Conservation (phyloP, 1,140 invertebrate genomes). For the Pentalonia nigronervosa region DNA sequence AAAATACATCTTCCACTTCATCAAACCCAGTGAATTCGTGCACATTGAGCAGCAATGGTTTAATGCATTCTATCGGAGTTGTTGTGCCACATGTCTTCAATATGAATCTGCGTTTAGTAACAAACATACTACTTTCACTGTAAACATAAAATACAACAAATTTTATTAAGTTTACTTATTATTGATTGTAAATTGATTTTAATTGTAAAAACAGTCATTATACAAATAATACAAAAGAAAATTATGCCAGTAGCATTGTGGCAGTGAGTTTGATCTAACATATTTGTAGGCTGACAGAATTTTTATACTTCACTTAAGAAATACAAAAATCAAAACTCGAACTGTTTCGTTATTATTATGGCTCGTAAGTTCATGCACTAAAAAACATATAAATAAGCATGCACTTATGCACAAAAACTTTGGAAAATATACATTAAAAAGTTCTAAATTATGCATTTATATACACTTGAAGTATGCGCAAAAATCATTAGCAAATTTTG, state of each 20-base stretch:
- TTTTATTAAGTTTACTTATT: slow-evolving; percentile 28
- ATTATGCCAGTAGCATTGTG: not conserved
- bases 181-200: not conserved
- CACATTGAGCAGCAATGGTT: slow-evolving; percentile 84
- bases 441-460: too few relatives aligned
- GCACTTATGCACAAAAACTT: too few relatives aligned
- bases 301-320: slow-evolving; percentile 1
- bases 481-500: too few relatives aligned
- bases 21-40: slow-evolving; percentile 85
- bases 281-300: not conserved
- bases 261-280: not conserved
- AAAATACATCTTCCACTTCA: slow-evolving; percentile 86
- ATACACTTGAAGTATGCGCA: too few relatives aligned
- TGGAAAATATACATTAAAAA: too few relatives aligned
- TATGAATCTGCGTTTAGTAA: slow-evolving; percentile 91
- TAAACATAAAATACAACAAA: slow-evolving; percentile 63
- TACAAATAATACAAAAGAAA: not conserved
- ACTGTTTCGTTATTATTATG: not conserved
- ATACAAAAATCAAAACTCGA: not conserved
- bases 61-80: slow-evolving; percentile 91
- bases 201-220: not conserved
- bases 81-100: slow-evolving; percentile 99
- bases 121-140: slow-evolving; percentile 99
- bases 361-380: too few relatives aligned
- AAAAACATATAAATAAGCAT: too few relatives aligned